Percentiles rank a stretch among this genome's conserved stretches.
Conservation (phyloP, 1,140 invertebrate genomes). For the Drosophila truncata region DNA sequence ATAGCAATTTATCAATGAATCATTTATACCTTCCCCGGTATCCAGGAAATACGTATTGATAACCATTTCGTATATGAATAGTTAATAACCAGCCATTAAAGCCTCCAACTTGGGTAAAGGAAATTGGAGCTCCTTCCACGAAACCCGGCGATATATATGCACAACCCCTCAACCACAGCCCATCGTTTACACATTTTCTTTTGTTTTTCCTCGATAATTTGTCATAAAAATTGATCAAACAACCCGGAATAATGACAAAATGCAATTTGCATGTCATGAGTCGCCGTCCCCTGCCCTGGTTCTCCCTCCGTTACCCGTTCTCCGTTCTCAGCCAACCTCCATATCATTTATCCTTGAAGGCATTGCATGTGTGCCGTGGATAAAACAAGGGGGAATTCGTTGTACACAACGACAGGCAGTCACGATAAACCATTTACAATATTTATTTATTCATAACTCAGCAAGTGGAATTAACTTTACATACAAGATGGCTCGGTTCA, state of each 20-base stretch:
- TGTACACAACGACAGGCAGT: slow-evolving; percentile 69
- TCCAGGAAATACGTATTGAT: not conserved
- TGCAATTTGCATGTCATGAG: slow-evolving; percentile 80
- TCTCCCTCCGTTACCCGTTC: not conserved
- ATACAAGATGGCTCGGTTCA: slow-evolving; percentile 51
- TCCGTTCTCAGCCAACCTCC: not conserved
- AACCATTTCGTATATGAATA: slow-evolving; percentile 22
- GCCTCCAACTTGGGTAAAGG: slow-evolving; percentile 5
- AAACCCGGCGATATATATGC: not conserved
- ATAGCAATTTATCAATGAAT: slow-evolving; percentile 6
- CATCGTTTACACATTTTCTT: slow-evolving; percentile 21
- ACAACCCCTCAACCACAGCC: not conserved
- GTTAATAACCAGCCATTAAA: slow-evolving; percentile 31
- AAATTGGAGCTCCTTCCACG: slow-evolving; percentile 13
- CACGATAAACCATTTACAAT: slow-evolving; percentile 80
- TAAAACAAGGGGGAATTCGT: slow-evolving; percentile 13
- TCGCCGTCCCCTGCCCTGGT: not conserved
- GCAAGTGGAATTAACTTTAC: slow-evolving; percentile 55
- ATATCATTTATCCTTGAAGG: slow-evolving; percentile 69
- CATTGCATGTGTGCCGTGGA: slow-evolving; percentile 60
- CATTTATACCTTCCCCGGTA: not conserved
- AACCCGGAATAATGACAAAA: slow-evolving; percentile 70
- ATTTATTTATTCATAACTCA: slow-evolving; percentile 82
- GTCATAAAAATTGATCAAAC: slow-evolving; percentile 84
- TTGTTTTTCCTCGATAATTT: slow-evolving; percentile 67